Percentiles rank a stretch among this genome's conserved stretches.
Conservation (phyloP, 1,140 invertebrate species). For the Polyergus mexicanus region DNA sequence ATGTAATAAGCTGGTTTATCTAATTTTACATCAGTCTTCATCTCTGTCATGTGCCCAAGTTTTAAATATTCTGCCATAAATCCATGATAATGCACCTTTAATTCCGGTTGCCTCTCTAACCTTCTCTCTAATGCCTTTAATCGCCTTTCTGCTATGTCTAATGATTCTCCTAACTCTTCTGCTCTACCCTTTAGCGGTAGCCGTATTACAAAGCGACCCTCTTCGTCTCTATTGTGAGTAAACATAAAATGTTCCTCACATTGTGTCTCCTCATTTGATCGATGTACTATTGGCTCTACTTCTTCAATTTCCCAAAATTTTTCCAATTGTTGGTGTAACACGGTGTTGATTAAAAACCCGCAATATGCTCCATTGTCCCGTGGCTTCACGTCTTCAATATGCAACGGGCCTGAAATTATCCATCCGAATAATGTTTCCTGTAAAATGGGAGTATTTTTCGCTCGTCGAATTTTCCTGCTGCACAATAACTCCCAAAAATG, state of each 20-base stretch:
- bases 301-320: slow-evolving; percentile 34
- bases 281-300: background rate
- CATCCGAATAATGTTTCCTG: slow-evolving; percentile 5
- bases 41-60: background rate
- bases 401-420: background rate
- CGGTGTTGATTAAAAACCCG: background rate
- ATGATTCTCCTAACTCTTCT: background rate
- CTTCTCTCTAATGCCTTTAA: background rate
- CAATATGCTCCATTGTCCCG: background rate
- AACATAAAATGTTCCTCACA: background rate
- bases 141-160: background rate
- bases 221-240: background rate
- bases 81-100: background rate
- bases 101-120: background rate
- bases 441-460: accelerated
- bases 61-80: slow-evolving; percentile 18
- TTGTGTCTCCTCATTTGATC: accelerated
- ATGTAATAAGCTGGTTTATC: background rate
- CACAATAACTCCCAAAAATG: background rate
- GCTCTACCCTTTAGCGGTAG: background rate
- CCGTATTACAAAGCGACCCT: background rate
- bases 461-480: background rate
- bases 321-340: background rate
- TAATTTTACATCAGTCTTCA: background rate
- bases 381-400: too few relatives aligned